phyloP scores from a whole-genome alignment of 1,140 invertebrate species.

The Drosophila equinoxialis region DNA sequence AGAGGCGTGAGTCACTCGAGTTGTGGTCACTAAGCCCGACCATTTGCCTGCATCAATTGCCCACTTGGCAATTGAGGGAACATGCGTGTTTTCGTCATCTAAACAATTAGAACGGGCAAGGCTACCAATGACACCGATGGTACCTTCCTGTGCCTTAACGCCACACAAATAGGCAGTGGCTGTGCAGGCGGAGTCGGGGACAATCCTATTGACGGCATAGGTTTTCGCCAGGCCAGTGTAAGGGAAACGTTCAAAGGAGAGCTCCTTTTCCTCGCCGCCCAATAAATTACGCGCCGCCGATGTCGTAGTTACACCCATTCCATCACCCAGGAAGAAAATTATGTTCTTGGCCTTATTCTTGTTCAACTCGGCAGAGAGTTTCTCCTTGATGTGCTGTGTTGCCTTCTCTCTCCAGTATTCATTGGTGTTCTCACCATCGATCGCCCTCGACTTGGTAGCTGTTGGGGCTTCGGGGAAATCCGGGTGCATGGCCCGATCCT shows the following conservation, averaged over 20 bases:
- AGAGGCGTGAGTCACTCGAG: constrained; percentile 91
- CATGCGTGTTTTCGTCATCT: constrained; percentile 84
- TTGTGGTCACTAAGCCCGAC: constrained; percentile 91
- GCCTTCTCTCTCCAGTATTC: constrained; percentile 76
- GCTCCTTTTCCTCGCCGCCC: constrained; percentile 87
- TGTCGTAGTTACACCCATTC: constrained; percentile 91
- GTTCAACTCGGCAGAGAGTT: constrained; percentile 71
- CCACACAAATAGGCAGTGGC: constrained; percentile 91
- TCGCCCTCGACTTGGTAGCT: not conserved
- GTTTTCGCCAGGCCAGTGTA: constrained; percentile 91
- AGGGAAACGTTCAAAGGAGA: constrained; percentile 91
- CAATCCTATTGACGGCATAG: constrained; percentile 91
- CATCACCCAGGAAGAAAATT: constrained; percentile 91
- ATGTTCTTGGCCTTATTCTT: constrained; percentile 87
- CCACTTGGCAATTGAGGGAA: constrained; percentile 88
- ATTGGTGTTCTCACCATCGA: constrained; percentile 65
- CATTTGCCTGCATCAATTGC: constrained; percentile 88
- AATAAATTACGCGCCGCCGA: constrained; percentile 87
- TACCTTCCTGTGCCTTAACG: constrained; percentile 91
- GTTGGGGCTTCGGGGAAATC: constrained; percentile 42
- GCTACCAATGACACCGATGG: constrained; percentile 89
- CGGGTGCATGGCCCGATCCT: constrained; percentile 67
- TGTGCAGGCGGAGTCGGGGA: constrained; percentile 90
- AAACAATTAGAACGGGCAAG: constrained; percentile 84
- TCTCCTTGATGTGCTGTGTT: constrained; percentile 52